Evolutionary conservation across 2,113 vertebrate genomes (phyloP).

Genomic region (Nerophis ophidion): DNA sequence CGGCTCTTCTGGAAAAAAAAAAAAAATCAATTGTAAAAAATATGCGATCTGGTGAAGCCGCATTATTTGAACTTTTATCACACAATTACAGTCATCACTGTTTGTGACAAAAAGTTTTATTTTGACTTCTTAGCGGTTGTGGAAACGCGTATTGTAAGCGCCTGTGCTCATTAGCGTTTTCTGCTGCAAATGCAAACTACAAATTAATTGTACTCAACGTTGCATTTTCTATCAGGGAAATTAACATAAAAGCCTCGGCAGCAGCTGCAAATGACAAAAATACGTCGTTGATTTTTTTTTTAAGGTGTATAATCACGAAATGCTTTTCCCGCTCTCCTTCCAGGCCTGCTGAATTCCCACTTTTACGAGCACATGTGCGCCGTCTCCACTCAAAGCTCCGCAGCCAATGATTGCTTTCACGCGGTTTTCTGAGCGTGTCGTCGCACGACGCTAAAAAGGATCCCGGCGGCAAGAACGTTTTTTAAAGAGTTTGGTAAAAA

Average conservation of each 20-base stretch:
- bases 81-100: too few species aligned
- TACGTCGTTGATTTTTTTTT: not conserved
- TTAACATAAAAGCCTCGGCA: slow-evolving; percentile 11
- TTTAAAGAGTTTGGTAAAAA: slow-evolving; percentile 31
- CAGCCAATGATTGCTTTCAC: slow-evolving; percentile 39
- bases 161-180: not conserved
- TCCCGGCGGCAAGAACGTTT: slow-evolving; percentile 28
- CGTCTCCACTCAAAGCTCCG: slow-evolving; percentile 34
- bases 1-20: too few species aligned
- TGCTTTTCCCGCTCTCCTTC: slow-evolving; percentile 5
- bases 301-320: slow-evolving; percentile 3
- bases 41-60: too few species aligned
- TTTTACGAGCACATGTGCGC: slow-evolving; percentile 15
- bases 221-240: not conserved
- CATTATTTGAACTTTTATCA: too few species aligned
- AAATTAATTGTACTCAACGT: not conserved
- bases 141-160: not conserved
- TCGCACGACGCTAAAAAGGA: slow-evolving; percentile 21
- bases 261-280: slow-evolving; percentile 11
- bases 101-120: too few species aligned
- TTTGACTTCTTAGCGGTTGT: too few species aligned
- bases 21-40: too few species aligned
- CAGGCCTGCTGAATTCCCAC: slow-evolving; percentile 18
- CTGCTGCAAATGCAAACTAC: not conserved
- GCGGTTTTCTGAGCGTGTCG: slow-evolving; percentile 32